Base-by-base conservation (phyloP, 2,888 invertebrate species). In the Acholoe squamosa region DNA sequence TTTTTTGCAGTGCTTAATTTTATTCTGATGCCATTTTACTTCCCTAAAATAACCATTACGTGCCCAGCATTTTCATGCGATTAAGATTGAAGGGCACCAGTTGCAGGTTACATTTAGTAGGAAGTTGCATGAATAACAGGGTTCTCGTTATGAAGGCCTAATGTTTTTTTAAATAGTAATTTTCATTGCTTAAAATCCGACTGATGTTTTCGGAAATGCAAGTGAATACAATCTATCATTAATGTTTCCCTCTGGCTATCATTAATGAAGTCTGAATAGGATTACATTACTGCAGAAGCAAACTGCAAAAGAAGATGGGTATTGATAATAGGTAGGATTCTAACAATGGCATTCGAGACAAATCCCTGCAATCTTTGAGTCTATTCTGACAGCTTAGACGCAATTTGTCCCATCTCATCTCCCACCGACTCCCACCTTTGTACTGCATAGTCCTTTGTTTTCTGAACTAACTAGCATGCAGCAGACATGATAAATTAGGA, bases 401-500 rank as follows among this genome's bases (percentile, higher is more conserved):
- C 10, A 43, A 43, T 43, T 10, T 43, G 43, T 43, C 3, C 43
- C 43, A 10, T 10, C 3, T 3, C 10, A 7, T 61, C 61, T 43
- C 3, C 43, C 43, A 10, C 43, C 3, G 43, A 7, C 61, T 61
- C 61, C 76, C 76, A 14, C 25, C 76, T 76, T 16, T 25, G 28
- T 31, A 31, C 28, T 31, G 0, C 14, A 76, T 31, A 31, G 16
- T 31, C 31, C 19, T 22, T 43, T 80, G 80, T 80, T 33, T 80
- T 25, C 5, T 34, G 34, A 19, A 43, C 80, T 80, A 80, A 80
- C 34, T 80, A 80, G 22, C 80, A 80, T 80, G 80, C 43, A 34
- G 33, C 80, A 80, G 25, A 34, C 43, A 80, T 80, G 80, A 80
- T 80, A 43, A 33, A 80, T 33, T 80, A 25, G 33, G 43, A 76